Conservation (phyloP, 2,113 vertebrate species). For the Channa maculata region DNA sequence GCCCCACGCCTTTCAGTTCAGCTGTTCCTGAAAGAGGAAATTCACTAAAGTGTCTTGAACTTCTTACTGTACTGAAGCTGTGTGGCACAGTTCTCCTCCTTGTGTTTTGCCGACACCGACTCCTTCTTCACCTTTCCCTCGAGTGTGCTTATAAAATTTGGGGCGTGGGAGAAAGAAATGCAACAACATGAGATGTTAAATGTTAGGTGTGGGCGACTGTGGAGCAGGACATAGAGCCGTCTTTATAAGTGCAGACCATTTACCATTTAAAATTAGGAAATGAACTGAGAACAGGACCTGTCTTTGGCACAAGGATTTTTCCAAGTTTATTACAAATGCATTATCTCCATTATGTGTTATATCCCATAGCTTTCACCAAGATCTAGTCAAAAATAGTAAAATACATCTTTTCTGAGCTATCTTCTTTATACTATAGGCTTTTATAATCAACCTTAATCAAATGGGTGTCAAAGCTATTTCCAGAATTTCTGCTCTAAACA, state of each 20-base stretch:
- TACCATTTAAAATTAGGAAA: too few species aligned
- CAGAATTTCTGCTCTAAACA: slow-evolving; percentile 12
- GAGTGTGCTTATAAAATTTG: slow-evolving; percentile 15
- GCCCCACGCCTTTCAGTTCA: not conserved
- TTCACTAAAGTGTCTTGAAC: slow-evolving; percentile 36
- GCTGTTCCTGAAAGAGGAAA: not conserved
- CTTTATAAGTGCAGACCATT: too few species aligned
- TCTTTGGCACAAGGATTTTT: not conserved
- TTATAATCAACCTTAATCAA: not conserved
- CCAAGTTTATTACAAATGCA: not conserved
- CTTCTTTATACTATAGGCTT: not conserved
- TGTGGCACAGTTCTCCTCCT: not conserved
- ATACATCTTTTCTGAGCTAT: slow-evolving; percentile 3
- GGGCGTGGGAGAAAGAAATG: not conserved
- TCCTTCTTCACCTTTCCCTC: not conserved
- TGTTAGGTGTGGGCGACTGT: too few species aligned
- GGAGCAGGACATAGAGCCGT: too few species aligned
- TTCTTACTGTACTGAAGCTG: slow-evolving; percentile 13
- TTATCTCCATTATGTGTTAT: not conserved
- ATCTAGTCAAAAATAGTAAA: not conserved
- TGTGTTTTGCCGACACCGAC: not conserved
- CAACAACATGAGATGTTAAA: not conserved
- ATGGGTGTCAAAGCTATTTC: not conserved
- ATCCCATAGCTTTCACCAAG: slow-evolving; percentile 13
- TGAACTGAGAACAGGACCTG: too few species aligned